Evolutionary conservation across 2,888 invertebrate genomes (phyloP), one percentile per base, ranked within the genome.

Genomic region (Agrotis clavis): DNA sequence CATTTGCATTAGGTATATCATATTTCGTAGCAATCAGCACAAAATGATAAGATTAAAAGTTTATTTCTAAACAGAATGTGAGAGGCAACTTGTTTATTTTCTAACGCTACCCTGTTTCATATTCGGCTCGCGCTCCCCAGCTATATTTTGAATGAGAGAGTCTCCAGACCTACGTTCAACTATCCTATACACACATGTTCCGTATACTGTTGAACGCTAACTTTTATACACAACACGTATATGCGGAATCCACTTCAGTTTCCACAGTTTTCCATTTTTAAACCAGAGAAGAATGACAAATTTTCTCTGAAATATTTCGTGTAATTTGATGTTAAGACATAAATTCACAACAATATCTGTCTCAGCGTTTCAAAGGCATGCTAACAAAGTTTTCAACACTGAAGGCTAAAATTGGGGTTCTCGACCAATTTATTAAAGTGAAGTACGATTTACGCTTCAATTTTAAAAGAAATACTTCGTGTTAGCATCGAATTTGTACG

Each of bases 81-180:
- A 67, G 35, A 76, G 62, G 72, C 30, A 63, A 62, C 48, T 25
- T 67, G 67, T 85, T 89, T 89, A 83, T 92, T 86, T 93, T 91
- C 92, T 80, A 82, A 93, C 94, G 86, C 85, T 95, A 94, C 93
- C 69, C 77, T 84, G 88, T 91, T 94, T 93, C 91, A 92, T 92
- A 94, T 95, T 93, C 92, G 90, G 88, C 84, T 86, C 90, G 90
- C 92, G 89, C 89, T 83, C 91, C 82, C 90, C 88, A 87, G 87
- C 89, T 92, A 92, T 94, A 92, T 94, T 94, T 92, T 91, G 91
- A 92, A 94, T 92, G 92, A 92, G 92, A 92, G 91, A 89, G 91
- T 91, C 91, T 92, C 89, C 91, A 93, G 93, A 92, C 90, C 92
- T 88, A 89, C 88, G 85, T 88, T 88, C 89, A 87, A 89, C 89